Evolutionary conservation across 2,888 invertebrate genomes (phyloP).

Genomic region (Physocephala rufipes): DNA sequence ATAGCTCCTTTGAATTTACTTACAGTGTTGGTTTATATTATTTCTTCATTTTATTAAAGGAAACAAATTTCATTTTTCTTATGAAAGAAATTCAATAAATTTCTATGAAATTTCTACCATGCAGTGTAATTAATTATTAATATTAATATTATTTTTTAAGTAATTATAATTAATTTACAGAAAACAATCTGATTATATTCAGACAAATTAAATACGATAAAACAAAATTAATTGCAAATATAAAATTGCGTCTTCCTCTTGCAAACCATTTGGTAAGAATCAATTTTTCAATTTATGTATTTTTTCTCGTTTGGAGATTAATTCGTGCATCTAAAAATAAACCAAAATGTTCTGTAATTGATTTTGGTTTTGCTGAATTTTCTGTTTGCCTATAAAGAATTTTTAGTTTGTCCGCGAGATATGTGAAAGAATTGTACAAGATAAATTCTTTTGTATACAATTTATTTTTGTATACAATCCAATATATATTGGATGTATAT

Average conservation of each 20-base stretch:
- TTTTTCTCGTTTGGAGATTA: no score
- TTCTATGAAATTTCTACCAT: no score
- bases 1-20: no score
- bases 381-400: neutral
- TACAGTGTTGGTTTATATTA: no score
- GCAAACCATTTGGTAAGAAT: no score
- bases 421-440: neutral
- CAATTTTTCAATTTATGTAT: no score
- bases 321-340: neutral
- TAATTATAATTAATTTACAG: no score
- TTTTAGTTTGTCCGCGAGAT: neutral
- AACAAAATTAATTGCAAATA: neutral
- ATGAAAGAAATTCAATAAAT: no score
- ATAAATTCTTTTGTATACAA: neutral
- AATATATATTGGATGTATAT: neutral
- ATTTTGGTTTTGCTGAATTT: neutral
- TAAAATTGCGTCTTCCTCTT: neutral
- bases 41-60: neutral
- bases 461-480: neutral
- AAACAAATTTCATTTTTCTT: neutral
- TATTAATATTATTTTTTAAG: no score
- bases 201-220: neutral
- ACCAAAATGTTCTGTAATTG: neutral
- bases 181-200: no score
- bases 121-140: no score